phyloP scores from a whole-genome alignment of 1,140 invertebrate genomes.

The Centruroides vittatus region DNA sequence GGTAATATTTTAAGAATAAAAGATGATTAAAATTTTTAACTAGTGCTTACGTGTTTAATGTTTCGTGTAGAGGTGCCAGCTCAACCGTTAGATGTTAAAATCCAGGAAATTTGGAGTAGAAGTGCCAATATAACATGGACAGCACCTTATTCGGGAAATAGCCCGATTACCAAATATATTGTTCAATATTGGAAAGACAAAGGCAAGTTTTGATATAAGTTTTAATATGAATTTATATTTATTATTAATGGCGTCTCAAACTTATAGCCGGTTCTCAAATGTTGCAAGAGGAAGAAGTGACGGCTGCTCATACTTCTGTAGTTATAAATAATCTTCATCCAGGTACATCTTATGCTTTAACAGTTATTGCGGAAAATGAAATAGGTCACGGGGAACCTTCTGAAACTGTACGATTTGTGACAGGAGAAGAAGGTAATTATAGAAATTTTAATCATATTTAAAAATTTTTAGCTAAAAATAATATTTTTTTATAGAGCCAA shows the following conservation, averaged over 20 bases:
- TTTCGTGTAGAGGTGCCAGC: constrained; percentile 67
- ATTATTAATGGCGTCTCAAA: too few relatives aligned
- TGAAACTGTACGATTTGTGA: constrained; percentile 80
- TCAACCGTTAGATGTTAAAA: constrained; percentile 74
- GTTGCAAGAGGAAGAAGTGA: constrained; percentile 16
- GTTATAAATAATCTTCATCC: constrained; percentile 45
- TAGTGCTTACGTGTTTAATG: too few relatives aligned
- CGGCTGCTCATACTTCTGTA: constrained; percentile 11
- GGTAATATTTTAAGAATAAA: neutral
- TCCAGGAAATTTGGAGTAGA: constrained; percentile 78
- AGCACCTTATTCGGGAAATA: constrained; percentile 87
- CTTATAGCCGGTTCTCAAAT: constrained; percentile 13
- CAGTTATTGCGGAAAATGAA: constrained; percentile 88
- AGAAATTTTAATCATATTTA: constrained; percentile 21
- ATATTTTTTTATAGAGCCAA: constrained; percentile 9
- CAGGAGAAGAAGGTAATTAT: constrained; percentile 62
- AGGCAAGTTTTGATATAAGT: constrained; percentile 1
- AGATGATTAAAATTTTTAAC: too few relatives aligned
- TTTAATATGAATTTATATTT: too few relatives aligned
- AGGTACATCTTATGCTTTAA: constrained; percentile 78
- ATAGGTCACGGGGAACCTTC: constrained; percentile 83
- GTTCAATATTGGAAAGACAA: constrained; percentile 71
- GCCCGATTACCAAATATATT: constrained; percentile 76
- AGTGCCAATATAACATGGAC: constrained; percentile 83
- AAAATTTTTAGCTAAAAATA: neutral